These are phyloP conservation scores for Diadophis punctatus DNA, from an alignment of 2,113 vertebrate species.

Conservation along the genomic window DNA sequence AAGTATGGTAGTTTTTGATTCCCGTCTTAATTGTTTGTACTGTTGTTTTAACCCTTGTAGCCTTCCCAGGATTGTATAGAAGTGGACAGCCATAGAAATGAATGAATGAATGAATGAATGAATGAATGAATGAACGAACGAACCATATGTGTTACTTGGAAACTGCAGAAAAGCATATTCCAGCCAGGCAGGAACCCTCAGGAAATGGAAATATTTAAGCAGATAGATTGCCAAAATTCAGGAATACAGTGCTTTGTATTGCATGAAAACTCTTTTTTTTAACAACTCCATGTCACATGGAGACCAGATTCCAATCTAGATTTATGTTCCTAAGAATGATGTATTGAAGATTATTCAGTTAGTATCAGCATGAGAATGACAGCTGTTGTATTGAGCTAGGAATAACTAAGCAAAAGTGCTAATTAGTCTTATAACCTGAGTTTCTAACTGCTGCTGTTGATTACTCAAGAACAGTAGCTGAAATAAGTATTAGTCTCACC, in stretches of 20 bases:
- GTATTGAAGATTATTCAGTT: background rate
- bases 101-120: background rate
- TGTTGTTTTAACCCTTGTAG: background rate
- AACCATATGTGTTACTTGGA: background rate
- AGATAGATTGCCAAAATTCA: background rate
- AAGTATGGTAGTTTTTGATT: background rate
- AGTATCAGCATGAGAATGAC: background rate
- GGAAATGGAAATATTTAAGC: background rate
- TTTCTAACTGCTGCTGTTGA: background rate
- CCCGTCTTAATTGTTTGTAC: background rate
- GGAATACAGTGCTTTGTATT: background rate
- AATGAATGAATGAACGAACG: background rate
- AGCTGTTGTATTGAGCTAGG: background rate
- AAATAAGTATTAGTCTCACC: background rate
- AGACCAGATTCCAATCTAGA: background rate
- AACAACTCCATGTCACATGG: background rate
- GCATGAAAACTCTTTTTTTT: background rate
- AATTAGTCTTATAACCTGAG: background rate
- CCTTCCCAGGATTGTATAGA: background rate
- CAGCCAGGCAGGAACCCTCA: background rate
- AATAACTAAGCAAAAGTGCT: background rate
- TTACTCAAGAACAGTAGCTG: background rate
- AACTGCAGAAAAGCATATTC: background rate
- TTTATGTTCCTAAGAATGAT: background rate
- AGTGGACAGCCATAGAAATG: background rate